Base-by-base conservation (phyloP, 2,113 vertebrate species). In the Daboia siamensis region DNA sequence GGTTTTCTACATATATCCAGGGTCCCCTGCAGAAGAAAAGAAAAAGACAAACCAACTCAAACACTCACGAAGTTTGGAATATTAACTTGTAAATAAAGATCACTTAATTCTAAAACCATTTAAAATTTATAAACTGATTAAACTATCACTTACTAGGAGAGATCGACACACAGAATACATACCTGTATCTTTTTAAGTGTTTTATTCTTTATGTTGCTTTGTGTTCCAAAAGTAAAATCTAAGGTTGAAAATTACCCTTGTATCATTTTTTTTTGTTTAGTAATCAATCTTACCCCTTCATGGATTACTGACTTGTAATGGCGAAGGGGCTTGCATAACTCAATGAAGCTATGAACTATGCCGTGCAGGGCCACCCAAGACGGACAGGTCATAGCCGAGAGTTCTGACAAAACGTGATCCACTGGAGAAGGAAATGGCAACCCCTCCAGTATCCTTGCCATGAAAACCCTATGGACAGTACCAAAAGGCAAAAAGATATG, bases 21-120 rank as follows among this genome's bases (percentile, higher is more conserved):
- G 5, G 95, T 96, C 88, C 98, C 97, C 99, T 99, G 93, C 55
- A 57, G 94, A 80, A 93, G 12, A 20, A 93, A 93, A 52, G 33
- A 44, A 80, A 80, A 80, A 80, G 15, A 80, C 33, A 44, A 80
- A 80, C 0, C 0, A 0, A 61, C 0, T 15, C 56, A 89, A 39
- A 61, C 85, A 57, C 0, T 39, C 61, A 61, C 56, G 23, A 80
- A 44, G 7, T 44, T 80, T 80, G 85, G 84, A 13, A 92, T 13
- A 23, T 46, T 33, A 24, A 48, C 15, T 21, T n/a, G 24, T 23
- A 51, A 91, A 23, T 61, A 59, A 87, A 44, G 54, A 17, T 2
- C 39, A 61, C 6, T 64, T 21, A 91, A 39, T 39, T 23, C 20
- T n/a, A 33, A 80, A 80, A 80, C 74, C 9, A 21, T 21, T 39